Evolutionary conservation across 2,113 vertebrate species (phyloP).

Genomic region (Gorsachius goisagi): DNA sequence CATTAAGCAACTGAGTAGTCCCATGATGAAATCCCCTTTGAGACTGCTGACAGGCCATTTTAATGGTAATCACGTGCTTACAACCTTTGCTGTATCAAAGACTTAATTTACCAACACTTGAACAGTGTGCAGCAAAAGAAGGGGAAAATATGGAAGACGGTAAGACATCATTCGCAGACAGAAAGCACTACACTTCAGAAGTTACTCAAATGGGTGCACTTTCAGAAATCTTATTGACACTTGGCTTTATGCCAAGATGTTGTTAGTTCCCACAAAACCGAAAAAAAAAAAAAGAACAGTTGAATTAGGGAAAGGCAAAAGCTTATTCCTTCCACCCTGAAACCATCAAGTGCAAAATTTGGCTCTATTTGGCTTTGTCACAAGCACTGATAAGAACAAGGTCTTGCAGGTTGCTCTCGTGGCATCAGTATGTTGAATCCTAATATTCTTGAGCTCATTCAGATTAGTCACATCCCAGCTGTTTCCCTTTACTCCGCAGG

Average conservation of each 20-base stretch:
- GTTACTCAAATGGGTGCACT: not conserved
- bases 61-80: constrained; percentile 17
- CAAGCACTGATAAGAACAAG: not conserved
- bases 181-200: not conserved
- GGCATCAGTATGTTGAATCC: not conserved
- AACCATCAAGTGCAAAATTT: not conserved
- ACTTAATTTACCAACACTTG: not conserved
- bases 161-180: not conserved
- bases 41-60: constrained; percentile 24
- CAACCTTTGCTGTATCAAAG: not conserved
- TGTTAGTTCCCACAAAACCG: not conserved
- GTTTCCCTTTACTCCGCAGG: not conserved
- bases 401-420: accelerated
- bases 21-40: constrained; percentile 16
- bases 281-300: not conserved
- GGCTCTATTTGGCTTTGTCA: not conserved
- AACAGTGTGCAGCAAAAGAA: not conserved
- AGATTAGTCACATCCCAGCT: not conserved
- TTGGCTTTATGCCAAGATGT: not conserved
- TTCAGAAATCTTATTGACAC: not conserved
- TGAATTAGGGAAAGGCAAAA: not conserved
- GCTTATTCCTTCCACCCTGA: not conserved
- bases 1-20: constrained; percentile 35
- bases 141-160: not conserved
- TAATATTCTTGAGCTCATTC: not conserved